Evolutionary conservation across 2,888 invertebrate genomes (phyloP).

Genomic region (Polietes domitor): DNA sequence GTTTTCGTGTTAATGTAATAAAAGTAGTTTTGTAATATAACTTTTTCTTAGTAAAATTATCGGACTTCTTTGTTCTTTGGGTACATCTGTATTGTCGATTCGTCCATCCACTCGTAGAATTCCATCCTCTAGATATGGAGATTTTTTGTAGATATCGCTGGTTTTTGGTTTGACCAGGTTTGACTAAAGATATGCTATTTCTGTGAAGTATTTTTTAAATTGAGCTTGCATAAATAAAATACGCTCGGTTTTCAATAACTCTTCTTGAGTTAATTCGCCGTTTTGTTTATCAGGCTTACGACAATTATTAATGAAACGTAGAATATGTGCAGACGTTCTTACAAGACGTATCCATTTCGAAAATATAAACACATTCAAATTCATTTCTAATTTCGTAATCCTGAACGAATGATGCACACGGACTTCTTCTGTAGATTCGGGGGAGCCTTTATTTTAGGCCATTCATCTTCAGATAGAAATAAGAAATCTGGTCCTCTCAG

Average conservation of each 20-base stretch:
- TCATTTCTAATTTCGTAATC: not conserved
- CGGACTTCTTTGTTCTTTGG: conserved; percentile 25
- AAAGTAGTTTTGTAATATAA: conserved; percentile 19
- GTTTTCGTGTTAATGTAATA: conserved; percentile 21
- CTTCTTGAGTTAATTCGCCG: conserved; percentile 37
- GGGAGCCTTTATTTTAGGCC: not conserved
- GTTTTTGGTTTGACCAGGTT: not conserved
- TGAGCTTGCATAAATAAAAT: conserved; percentile 48
- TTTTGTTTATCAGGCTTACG: conserved; percentile 6
- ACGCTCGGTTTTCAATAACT: conserved; percentile 32
- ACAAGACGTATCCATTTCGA: conserved; percentile 31
- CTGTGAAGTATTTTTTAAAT: conserved; percentile 37
- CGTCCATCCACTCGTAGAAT: conserved; percentile 42
- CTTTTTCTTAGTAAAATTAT: conserved; percentile 48
- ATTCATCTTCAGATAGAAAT: not conserved
- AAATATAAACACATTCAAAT: not conserved
- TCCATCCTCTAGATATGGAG: not conserved
- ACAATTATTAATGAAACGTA: conserved; percentile 39
- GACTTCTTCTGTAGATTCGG: conserved; percentile 20
- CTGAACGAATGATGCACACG: not conserved
- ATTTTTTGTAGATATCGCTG: conserved; percentile 28
- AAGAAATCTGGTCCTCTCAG: conserved; percentile 26
- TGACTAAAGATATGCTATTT: conserved; percentile 21
- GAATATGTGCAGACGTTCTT: conserved; percentile 36
- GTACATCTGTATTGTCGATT: conserved; percentile 39